Base-by-base conservation (phyloP, 2,888 invertebrate genomes). In the Ormyrus thymus region DNA sequence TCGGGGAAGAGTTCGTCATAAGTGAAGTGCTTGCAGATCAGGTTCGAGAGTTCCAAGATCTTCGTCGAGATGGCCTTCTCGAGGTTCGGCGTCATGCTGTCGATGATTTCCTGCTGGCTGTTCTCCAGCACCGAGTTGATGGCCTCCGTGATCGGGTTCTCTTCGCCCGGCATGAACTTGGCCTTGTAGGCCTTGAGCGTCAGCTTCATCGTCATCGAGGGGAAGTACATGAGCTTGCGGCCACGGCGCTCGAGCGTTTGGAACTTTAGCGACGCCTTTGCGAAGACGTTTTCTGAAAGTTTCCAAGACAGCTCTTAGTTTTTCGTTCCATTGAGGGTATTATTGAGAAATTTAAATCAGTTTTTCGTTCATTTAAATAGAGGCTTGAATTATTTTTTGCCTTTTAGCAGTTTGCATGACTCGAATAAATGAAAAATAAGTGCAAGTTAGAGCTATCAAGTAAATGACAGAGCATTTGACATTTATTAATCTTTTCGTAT, bases 1-100 rank as follows among this genome's bases (percentile, higher is more conserved):
- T 89, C 86, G 10, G 90, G 89, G 61, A 90, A 87, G 3, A 91
- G 83, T 76, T 90, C 89, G 0, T 90, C 87, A 72, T 83, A 88
- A 1, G 86, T 83, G 65, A 89, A 89, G 65, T 86, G 85, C 76
- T 86, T 85, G 79, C 86, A 83, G 11, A 91, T 85, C 53, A 84
- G 84, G 80, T 91, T 91, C 7, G 86, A 55, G 11, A 88, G 55
- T 0, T 81, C 58, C 8, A 90, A 82, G n/a, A 88, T 76, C 61
- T 81, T 83, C 50, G 86, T 77, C 4, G 89, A 86, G 15, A 90
- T 84, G 0, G 85, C 83, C 71, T 83, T 86, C 74, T 91, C 90
- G 0, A 91, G 56, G 11, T 86, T 85, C 0, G 91, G 91, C 15
- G 77, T 86, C 10, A 88, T 84, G 6, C 85, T 84, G 6, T 83